A percentile compares a stretch with the other conserved stretches of the same genome.
Evolutionary conservation across 2,888 invertebrate genomes (phyloP).

Genomic region (Darwinula stevensoni): DNA sequence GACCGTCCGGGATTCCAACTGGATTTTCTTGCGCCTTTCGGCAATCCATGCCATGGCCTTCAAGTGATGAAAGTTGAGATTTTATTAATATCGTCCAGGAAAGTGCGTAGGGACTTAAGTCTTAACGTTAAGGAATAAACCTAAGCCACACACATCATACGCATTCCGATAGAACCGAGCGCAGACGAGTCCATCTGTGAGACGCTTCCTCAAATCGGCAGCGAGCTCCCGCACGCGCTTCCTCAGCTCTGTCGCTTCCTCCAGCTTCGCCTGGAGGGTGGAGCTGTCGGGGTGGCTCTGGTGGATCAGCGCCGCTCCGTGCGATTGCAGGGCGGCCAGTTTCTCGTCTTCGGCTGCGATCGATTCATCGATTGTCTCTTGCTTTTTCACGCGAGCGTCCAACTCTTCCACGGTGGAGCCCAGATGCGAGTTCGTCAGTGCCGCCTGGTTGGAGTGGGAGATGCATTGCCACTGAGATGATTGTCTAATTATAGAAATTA

Average conservation of each 20-base stretch:
- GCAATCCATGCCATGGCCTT: conserved; percentile 67
- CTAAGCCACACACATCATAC: conserved; percentile 35
- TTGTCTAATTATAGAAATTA: too few relatives aligned
- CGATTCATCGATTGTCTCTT: conserved; percentile 77
- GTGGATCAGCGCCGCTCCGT: conserved; percentile 54
- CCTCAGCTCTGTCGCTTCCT: conserved; percentile 29
- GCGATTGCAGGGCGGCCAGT: conserved; percentile 42
- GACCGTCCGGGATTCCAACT: conserved; percentile 39
- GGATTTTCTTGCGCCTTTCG: conserved; percentile 61
- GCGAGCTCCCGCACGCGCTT: conserved; percentile 15
- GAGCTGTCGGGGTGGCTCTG: conserved; percentile 64
- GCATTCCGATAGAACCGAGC: conserved; percentile 77
- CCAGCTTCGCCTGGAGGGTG: background rate
- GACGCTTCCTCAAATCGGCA: conserved; percentile 19
- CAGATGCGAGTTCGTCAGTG: too few relatives aligned
- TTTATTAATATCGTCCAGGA: too few relatives aligned
- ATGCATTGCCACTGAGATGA: too few relatives aligned
- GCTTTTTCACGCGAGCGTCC: conserved; percentile 37
- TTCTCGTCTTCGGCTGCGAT: conserved; percentile 68
- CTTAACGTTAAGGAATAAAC: too few relatives aligned
- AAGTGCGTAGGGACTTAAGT: too few relatives aligned
- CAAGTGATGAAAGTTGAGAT: too few relatives aligned
- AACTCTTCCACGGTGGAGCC: background rate
- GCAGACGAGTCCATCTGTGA: conserved; percentile 49
- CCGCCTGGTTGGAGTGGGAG: too few relatives aligned